These are phyloP conservation scores for Venustaconcha ellipsiformis DNA, from an alignment of 1,140 invertebrate genomes.

Conservation along the genomic window DNA sequence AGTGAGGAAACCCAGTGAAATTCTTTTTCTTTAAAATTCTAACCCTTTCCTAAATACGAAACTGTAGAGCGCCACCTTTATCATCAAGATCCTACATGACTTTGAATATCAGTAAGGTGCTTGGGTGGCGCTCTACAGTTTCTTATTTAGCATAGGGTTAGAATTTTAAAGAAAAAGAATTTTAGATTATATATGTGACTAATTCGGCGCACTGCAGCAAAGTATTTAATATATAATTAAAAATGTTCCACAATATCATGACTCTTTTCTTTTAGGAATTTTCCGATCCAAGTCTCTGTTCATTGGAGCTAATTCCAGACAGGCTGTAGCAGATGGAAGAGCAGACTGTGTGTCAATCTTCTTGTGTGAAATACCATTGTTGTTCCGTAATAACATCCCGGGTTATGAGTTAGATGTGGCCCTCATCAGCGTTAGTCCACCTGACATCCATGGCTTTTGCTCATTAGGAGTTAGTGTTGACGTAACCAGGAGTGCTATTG, in stretches of 20 bases:
- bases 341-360: slow-evolving; percentile 93
- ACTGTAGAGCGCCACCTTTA: no score
- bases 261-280: slow-evolving; percentile 70
- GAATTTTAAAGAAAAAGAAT: no score
- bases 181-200: no score
- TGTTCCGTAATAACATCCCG: slow-evolving; percentile 85
- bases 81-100: no score
- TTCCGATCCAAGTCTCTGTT: slow-evolving; percentile 89
- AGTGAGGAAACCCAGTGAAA: no score
- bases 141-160: no score
- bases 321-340: slow-evolving; percentile 85
- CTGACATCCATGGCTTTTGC: slow-evolving; percentile 91
- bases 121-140: no score
- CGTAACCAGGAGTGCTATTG: slow-evolving; percentile 85
- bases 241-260: neutral
- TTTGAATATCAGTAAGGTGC: no score
- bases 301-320: slow-evolving; percentile 89
- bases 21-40: no score
- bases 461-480: slow-evolving; percentile 93
- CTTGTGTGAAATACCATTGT: slow-evolving; percentile 88
- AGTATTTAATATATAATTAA: neutral
- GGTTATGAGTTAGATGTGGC: slow-evolving; percentile 80
- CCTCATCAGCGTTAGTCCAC: slow-evolving; percentile 86
- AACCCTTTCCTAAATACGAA: no score
- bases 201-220: no score